Percentiles rank a stretch among this genome's conserved stretches.
phyloP scores from a whole-genome alignment of 2,888 invertebrate genomes.

The Trisateles emortualis region DNA sequence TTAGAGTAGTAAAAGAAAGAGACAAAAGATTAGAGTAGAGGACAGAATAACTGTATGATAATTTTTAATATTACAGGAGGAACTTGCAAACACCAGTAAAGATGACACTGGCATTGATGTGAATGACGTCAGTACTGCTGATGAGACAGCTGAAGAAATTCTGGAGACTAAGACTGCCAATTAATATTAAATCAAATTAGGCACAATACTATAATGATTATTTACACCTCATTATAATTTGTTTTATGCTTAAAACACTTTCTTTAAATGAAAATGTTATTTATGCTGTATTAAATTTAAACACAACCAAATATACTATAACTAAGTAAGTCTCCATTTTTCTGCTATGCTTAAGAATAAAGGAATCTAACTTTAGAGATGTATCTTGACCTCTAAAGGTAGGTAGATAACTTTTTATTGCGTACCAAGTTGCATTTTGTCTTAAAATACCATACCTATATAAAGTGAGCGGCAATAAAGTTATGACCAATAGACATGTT shows the following conservation, averaged over 20 bases:
- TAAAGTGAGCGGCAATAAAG: no score
- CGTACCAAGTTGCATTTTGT: no score
- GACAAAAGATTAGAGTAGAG: background rate
- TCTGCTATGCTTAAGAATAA: background rate
- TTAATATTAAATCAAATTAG: constrained; percentile 32
- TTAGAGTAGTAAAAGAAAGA: no score
- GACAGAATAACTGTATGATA: background rate
- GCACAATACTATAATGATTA: constrained; percentile 22
- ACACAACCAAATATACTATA: no score
- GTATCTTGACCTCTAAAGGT: no score
- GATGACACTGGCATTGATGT: constrained; percentile 85
- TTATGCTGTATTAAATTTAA: no score
- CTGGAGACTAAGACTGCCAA: constrained; percentile 37
- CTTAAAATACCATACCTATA: no score
- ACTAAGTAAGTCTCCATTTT: no score
- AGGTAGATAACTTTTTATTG: no score
- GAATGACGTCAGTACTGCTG: constrained; percentile 80
- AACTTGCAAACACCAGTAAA: constrained; percentile 88
- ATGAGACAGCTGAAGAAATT: constrained; percentile 61
- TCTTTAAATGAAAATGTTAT: no score
- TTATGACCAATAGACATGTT: no score
- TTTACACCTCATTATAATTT: constrained; percentile 1
- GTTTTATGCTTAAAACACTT: background rate
- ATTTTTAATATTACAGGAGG: constrained; percentile 74
- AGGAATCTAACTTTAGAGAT: no score